phyloP scores from a whole-genome alignment of 2,888 invertebrate genomes.

The Octodonta nipae region DNA sequence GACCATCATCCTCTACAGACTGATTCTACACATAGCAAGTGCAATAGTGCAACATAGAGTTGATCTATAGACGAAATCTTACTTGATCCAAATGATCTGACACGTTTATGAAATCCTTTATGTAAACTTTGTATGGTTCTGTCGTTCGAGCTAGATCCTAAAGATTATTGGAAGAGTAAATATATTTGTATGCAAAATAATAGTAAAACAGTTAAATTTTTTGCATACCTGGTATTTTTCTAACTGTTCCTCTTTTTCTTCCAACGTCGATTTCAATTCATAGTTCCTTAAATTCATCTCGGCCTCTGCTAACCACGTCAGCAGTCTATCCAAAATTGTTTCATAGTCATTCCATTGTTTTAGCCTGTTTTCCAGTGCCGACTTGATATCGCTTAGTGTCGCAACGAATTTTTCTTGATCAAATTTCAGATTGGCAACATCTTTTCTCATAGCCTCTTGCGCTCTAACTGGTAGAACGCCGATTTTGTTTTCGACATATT shows the following conservation, averaged over 20 bases:
- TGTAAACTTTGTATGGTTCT: slow-evolving; percentile 56
- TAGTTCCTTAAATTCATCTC: slow-evolving; percentile 78
- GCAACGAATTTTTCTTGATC: slow-evolving; percentile 72
- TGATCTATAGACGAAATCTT: no score
- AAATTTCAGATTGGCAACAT: slow-evolving; percentile 63
- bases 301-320: slow-evolving; percentile 73
- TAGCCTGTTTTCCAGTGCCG: slow-evolving; percentile 68
- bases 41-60: no score
- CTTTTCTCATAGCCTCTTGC: slow-evolving; percentile 72
- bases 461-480: slow-evolving; percentile 65
- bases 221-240: slow-evolving; percentile 83
- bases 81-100: slow-evolving; percentile 75
- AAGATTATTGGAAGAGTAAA: slow-evolving; percentile 15
- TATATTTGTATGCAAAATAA: neutral
- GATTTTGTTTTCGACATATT: slow-evolving; percentile 57
- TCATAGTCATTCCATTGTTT: slow-evolving; percentile 89
- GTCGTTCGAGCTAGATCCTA: slow-evolving; percentile 66
- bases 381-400: slow-evolving; percentile 62
- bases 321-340: slow-evolving; percentile 64
- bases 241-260: slow-evolving; percentile 81
- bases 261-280: slow-evolving; percentile 65
- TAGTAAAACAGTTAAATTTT: neutral
- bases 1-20: no score
- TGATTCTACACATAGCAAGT: no score
- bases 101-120: slow-evolving; percentile 59